phyloP scores from a whole-genome alignment of 2,113 vertebrate genomes.

The Pantherophis guttatus region DNA sequence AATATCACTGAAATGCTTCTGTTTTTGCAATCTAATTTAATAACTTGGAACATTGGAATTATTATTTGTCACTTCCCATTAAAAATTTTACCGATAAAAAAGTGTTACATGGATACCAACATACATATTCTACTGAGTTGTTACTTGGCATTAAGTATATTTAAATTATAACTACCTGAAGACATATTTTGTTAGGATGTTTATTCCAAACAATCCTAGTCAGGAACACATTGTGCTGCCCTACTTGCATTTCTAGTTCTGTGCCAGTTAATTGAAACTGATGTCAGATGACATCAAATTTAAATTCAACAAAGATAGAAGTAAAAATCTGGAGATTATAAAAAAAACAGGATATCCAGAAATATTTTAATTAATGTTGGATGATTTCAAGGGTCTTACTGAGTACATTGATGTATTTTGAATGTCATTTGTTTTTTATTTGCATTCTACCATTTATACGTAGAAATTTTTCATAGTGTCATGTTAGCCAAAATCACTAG shows the following conservation, averaged over 20 bases:
- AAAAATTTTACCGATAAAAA: background rate
- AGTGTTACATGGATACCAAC: constrained; percentile 29
- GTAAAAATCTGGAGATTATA: constrained; percentile 16
- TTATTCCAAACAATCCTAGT: constrained; percentile 55
- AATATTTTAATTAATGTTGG: constrained; percentile 27
- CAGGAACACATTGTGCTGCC: constrained; percentile 69
- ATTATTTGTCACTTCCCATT: background rate
- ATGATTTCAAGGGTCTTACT: constrained; percentile 39
- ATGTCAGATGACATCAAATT: constrained; percentile 52
- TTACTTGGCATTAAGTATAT: constrained; percentile 50
- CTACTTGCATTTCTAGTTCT: constrained; percentile 55
- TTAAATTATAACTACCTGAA: constrained; percentile 55
- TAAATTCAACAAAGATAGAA: constrained; percentile 53
- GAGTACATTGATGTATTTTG: constrained; percentile 42
- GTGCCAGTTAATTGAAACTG: constrained; percentile 60
- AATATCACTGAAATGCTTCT: background rate
- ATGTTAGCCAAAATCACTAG: constrained; percentile 59
- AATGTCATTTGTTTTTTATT: constrained; percentile 51
- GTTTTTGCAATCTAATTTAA: constrained; percentile 1
- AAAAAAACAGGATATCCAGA: constrained; percentile 14
- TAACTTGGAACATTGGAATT: background rate
- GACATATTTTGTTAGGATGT: constrained; percentile 59
- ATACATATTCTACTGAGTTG: constrained; percentile 36
- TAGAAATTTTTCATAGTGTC: constrained; percentile 8
- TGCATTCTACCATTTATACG: constrained; percentile 44